A percentile compares a stretch with the other conserved stretches of the same genome.
These are phyloP conservation scores for Pterobdella sp. DNA, from an alignment of 2,888 invertebrate species.

Conservation along the genomic window DNA sequence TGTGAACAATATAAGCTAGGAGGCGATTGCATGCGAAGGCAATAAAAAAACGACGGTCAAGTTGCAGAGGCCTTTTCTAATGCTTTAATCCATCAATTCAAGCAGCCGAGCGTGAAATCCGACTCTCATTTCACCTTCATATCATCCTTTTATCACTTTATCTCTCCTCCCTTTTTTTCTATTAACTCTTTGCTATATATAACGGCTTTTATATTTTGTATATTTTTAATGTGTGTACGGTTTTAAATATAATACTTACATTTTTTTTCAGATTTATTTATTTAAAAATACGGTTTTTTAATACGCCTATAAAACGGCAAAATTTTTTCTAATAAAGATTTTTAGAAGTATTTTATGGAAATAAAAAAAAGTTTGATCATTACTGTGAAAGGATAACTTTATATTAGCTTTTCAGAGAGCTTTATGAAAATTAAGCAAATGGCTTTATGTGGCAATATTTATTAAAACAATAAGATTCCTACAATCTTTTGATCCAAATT, in stretches of 20 bases:
- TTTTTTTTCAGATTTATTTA: no score
- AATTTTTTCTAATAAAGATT: no score
- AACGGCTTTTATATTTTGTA: not conserved
- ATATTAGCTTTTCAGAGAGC: no score
- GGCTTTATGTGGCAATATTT: no score
- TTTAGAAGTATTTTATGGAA: no score
- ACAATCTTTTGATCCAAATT: not conserved
- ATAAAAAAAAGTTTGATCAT: no score
- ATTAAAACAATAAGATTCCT: not conserved
- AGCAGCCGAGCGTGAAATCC: conserved; percentile 3
- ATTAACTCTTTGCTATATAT: not conserved
- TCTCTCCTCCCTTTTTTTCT: not conserved
- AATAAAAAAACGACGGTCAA: conserved; percentile 7
- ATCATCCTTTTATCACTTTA: not conserved
- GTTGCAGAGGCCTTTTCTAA: conserved; percentile 5
- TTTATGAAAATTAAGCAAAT: no score
- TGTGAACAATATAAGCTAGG: not conserved
- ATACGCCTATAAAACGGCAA: no score
- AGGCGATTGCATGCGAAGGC: conserved; percentile 2
- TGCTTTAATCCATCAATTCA: conserved; percentile 15
- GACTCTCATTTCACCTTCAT: not conserved
- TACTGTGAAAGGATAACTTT: no score
- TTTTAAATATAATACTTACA: no score
- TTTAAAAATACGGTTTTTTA: no score
- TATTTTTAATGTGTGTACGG: no score